Evolutionary conservation across 2,797 vertebrate species (phyloP), one percentile per base, ranked within the genome.

Genomic region (Enteromius treurensis): DNA sequence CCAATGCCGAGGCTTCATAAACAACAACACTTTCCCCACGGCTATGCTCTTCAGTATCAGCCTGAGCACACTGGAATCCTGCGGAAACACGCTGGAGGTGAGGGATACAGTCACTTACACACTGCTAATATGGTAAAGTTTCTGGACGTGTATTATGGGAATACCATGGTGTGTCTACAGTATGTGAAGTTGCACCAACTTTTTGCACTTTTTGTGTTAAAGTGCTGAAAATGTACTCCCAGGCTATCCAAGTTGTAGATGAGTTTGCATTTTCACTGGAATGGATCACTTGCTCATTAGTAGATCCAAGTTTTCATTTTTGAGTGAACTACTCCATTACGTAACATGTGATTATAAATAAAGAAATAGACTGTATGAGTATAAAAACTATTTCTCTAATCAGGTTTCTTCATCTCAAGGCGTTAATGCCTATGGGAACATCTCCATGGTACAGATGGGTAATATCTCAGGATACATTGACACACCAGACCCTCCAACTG

Each of bases 11-110:
- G 98, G 98, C 19, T 99, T 98, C 90, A 94, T 99, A 90, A 99
- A 99, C 92, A 99, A 99, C 93, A 98, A 98, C 94, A 99, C 97
- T 40, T 99, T 99, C 90, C 98, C 98, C 76, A 97, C 98, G 0
- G 97, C 96, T 29, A 95, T 99, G 81, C 96, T 99, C 90, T 99
- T 99, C 91, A 97, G 96, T 93, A 98, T 99, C 92, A 97, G 97
- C 86, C 95, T 99, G 86, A 98, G 94, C 94, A 97, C 97, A 15
- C 92, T 99, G 93, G 98, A 99, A 93, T 95, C 96, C 84, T 99
- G 98, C 80, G 97, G 96, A 84, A 99, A 97, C 95, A 96, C 92
- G 73, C 93, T 99, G 92, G 95, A 96, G 97, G 98, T 99, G 94
- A 97, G 94, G 9, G 74, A 77, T 11, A 21, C 15, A 15, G 6